Evolutionary conservation across 1,140 invertebrate species (phyloP).

Genomic region (Ceratina japonica): DNA sequence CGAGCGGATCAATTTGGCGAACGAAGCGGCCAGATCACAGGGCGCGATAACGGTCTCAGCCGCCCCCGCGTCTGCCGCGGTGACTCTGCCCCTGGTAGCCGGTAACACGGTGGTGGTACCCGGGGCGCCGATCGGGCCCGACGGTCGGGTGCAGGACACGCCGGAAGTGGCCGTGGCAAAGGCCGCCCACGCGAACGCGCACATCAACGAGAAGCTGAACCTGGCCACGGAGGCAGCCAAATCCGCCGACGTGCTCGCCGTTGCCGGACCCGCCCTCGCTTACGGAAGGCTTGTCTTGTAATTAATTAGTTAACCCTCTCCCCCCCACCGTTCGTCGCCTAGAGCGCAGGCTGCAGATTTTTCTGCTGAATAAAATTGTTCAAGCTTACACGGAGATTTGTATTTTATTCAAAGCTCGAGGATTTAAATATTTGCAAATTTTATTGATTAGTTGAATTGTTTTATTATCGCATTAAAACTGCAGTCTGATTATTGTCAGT

Average conservation of each 20-base stretch:
- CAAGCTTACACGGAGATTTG: too few species aligned
- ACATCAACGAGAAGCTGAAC: slow-evolving; percentile 77
- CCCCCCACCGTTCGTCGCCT: too few species aligned
- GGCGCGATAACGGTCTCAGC: background rate
- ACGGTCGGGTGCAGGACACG: slow-evolving; percentile 66
- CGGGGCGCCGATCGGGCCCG: slow-evolving; percentile 55
- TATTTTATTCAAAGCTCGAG: too few species aligned
- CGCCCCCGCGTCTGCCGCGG: too few species aligned
- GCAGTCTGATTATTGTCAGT: too few species aligned
- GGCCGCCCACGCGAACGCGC: slow-evolving; percentile 79
- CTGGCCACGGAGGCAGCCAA: slow-evolving; percentile 66
- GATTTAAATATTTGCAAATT: too few species aligned
- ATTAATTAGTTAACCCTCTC: background rate
- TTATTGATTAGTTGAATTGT: too few species aligned
- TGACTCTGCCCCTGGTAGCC: too few species aligned
- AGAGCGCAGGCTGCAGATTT: too few species aligned
- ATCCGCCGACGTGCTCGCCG: slow-evolving; percentile 58
- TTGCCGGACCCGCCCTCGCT: slow-evolving; percentile 45
- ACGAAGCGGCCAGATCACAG: slow-evolving; percentile 60
- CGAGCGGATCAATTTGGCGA: slow-evolving; percentile 74
- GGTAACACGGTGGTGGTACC: slow-evolving; percentile 32
- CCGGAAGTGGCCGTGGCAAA: slow-evolving; percentile 79
- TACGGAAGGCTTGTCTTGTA: slow-evolving; percentile 52
- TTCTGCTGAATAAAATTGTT: too few species aligned
- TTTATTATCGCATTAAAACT: too few species aligned